Conservation (phyloP, 2,797 vertebrate species). For the Telmatherina bonti region DNA sequence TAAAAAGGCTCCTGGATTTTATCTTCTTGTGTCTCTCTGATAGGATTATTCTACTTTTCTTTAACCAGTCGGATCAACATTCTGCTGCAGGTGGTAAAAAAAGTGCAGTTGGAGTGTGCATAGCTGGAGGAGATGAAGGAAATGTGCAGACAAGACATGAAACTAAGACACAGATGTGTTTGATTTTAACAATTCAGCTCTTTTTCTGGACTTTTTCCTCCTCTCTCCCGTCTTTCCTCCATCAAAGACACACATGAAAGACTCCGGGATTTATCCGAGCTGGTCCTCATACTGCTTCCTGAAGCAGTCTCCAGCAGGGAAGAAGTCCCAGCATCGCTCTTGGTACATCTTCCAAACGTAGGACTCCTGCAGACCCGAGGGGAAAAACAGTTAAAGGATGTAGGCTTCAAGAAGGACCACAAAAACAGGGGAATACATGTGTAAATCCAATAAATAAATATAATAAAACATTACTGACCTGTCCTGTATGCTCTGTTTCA, state of each 20-base stretch:
- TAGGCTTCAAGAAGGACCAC: not conserved
- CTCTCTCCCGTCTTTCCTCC: constrained; percentile 11
- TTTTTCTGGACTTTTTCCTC: constrained; percentile 19
- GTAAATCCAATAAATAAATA: not conserved
- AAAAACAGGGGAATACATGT: too few relatives aligned
- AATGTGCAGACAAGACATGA: constrained; percentile 49
- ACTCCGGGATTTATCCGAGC: constrained; percentile 80
- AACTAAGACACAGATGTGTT: constrained; percentile 55
- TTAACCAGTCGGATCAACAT: constrained; percentile 27
- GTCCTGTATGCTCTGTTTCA: constrained; percentile 94
- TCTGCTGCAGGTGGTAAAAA: constrained; percentile 51
- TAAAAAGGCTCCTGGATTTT: constrained; percentile 61
- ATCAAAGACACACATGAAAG: constrained; percentile 11
- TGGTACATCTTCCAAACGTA: constrained; percentile 98
- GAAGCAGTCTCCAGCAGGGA: constrained; percentile 96
- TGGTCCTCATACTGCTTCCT: constrained; percentile 96
- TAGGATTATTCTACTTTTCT: constrained; percentile 27
- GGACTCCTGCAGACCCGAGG: constrained; percentile 83
- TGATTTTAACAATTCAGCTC: constrained; percentile 21
- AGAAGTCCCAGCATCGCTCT: too few relatives aligned
- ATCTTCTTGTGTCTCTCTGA: constrained; percentile 32
- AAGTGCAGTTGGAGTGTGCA: constrained; percentile 70
- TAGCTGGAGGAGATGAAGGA: constrained; percentile 67
- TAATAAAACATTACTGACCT: constrained; percentile 84
- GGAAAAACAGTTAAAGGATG: too few relatives aligned